phyloP scores from a whole-genome alignment of 2,797 vertebrate genomes.

The Phoebastria nigripes region DNA sequence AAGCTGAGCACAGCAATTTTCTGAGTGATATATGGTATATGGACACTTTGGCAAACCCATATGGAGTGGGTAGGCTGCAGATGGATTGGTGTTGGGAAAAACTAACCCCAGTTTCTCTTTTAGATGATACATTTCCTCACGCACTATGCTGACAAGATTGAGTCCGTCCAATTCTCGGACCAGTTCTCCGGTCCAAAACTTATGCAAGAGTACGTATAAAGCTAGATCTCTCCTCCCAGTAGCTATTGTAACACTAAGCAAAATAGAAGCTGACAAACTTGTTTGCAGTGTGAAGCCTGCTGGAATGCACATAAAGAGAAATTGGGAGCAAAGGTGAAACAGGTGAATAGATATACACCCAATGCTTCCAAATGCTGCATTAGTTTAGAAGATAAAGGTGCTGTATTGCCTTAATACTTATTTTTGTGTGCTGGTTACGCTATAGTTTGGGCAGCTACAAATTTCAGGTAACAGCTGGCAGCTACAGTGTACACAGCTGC shows the following conservation, averaged over 20 bases:
- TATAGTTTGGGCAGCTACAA: neutral
- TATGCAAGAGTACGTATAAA: constrained; percentile 95
- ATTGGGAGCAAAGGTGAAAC: neutral
- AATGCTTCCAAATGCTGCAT: neutral
- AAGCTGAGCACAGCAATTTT: neutral
- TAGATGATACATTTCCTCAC: constrained; percentile 98
- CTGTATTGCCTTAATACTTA: neutral
- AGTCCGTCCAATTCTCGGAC: constrained; percentile 99
- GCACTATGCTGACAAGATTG: constrained; percentile 96
- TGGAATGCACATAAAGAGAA: neutral
- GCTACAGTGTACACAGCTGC: neutral
- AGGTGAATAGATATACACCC: neutral
- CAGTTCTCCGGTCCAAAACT: constrained; percentile 99
- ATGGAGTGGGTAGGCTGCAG: neutral
- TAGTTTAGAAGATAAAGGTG: neutral
- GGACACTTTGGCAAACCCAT: neutral
- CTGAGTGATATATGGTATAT: neutral
- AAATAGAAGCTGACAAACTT: neutral
- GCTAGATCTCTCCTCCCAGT: neutral
- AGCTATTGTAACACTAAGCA: neutral
- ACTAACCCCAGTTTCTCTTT: constrained; percentile 31
- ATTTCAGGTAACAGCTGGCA: neutral
- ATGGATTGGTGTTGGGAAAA: neutral
- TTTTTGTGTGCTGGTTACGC: neutral
- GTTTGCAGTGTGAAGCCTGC: neutral